Base-by-base conservation (phyloP, 2,113 vertebrate species). In the Scortum barcoo region DNA sequence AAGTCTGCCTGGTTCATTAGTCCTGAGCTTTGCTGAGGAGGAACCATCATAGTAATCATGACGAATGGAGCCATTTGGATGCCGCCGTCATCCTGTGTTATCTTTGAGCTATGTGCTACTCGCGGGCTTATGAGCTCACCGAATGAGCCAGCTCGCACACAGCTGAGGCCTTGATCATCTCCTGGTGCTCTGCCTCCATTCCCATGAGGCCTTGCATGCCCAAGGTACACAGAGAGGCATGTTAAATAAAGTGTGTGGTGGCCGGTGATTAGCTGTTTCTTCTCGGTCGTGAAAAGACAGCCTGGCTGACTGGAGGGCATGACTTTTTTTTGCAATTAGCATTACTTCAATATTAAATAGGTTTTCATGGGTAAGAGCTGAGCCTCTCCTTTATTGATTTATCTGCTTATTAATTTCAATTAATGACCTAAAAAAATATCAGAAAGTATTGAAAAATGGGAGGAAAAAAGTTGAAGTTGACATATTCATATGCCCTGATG, bases 31-130 rank as follows among this genome's bases (percentile, higher is more conserved):
- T 72, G 66, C 81, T 69, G 61, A 71, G 76, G 82, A 78, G 20
- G 3, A 84, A 80, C 76, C 73, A 74, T 91, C 72, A 46, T 51
- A 40, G 81, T 86, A 89, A 90, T 89, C 80, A 88, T 89, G 91
- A 92, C 87, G 90, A 83, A 93, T 90, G 51, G 84, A 85, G 86
- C 72, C 89, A 84, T 91, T 94, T 91, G 88, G 87, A 87, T 81
- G 85, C 80, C 5, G 73, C 85, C 57, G 66, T 81, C 78, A 28
- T 78, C 76, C 72, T 36, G 74, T 36, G 69, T 82, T 87, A 80
- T 89, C 78, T 80, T 70, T 81, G 88, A 68, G 85, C 79, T 75
- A 17, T 80, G 81, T 81, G 83, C 70, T 76, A 19, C 74, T 88
- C 75, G 40, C 68, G 48, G 75, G 85, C 76, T 84, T 61, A 74